These are phyloP conservation scores for Solea solea DNA, from an alignment of 2,113 vertebrate genomes.

Conservation along the genomic window DNA sequence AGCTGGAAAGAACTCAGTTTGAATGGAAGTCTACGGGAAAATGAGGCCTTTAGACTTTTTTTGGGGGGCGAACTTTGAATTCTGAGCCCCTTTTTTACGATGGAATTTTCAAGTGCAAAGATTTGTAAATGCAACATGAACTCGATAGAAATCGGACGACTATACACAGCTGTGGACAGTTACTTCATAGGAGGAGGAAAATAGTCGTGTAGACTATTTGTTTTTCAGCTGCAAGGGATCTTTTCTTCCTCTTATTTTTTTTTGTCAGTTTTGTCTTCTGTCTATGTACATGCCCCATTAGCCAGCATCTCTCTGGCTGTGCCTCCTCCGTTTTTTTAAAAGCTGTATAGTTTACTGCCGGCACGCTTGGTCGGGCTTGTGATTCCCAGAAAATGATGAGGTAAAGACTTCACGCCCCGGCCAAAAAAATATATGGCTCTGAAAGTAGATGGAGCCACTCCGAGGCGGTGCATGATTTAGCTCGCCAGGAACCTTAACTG, in stretches of 20 bases:
- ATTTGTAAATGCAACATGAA: no score
- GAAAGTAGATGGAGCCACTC: conserved; percentile 41
- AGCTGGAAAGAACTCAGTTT: no score
- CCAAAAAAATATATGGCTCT: conserved; percentile 49
- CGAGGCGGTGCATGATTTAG: conserved; percentile 31
- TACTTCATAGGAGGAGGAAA: neutral
- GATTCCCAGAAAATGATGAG: conserved; percentile 53
- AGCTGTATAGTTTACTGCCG: conserved; percentile 49
- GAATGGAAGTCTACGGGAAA: no score
- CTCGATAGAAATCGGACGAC: no score
- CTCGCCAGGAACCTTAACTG: conserved; percentile 36
- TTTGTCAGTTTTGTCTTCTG: conserved; percentile 9
- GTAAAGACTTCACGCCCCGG: conserved; percentile 12
- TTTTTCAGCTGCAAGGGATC: neutral
- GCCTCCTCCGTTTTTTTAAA: conserved; percentile 27
- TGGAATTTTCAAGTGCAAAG: no score
- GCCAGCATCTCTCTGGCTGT: conserved; percentile 13
- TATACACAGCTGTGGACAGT: neutral
- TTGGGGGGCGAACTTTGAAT: no score
- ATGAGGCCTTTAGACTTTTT: no score
- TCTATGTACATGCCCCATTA: conserved; percentile 46
- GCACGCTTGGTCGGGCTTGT: conserved; percentile 39
- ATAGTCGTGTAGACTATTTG: neutral
- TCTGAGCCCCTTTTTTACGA: no score
- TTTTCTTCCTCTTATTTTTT: neutral